Percentiles rank a stretch among this genome's conserved stretches.
phyloP scores from a whole-genome alignment of 53 echinoderm and acorn worm species.

The Echinarachnius parma region DNA sequence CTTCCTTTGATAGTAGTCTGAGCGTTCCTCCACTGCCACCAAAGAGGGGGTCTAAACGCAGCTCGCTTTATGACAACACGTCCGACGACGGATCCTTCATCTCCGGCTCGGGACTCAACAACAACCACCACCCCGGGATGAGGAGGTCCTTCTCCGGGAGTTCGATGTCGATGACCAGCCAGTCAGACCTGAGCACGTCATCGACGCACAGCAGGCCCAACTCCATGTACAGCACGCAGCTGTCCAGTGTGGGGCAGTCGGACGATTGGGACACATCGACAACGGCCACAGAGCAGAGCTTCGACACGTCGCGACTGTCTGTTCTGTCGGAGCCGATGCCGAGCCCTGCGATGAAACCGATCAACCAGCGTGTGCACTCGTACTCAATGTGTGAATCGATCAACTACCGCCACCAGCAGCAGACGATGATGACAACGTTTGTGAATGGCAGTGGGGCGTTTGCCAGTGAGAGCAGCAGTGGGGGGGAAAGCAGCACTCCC shows the following conservation, averaged over 20 bases:
- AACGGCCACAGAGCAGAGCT: constrained; percentile 8
- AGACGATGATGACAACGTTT: constrained; percentile 1
- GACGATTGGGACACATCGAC: constrained; percentile 41
- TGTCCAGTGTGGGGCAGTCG: constrained; percentile 56
- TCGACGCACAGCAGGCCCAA: constrained; percentile 62
- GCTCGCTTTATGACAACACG: constrained; percentile 64
- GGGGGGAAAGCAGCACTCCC: constrained; percentile 38
- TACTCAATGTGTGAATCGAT: background rate
- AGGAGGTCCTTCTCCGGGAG: constrained; percentile 73
- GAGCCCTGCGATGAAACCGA: background rate
- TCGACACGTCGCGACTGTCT: constrained; percentile 51
- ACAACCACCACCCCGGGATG: constrained; percentile 39
- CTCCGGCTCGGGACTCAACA: background rate
- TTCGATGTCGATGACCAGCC: constrained; percentile 66
- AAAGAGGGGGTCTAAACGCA: constrained; percentile 47
- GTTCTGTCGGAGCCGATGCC: constrained; percentile 43
- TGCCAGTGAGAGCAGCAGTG: constrained; percentile 39
- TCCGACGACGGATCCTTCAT: constrained; percentile 41
- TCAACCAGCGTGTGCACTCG: background rate
- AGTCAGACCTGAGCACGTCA: constrained; percentile 74
- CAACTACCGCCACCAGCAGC: background rate
- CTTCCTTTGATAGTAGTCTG: background rate
- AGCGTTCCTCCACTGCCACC: constrained; percentile 72
- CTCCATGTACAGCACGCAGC: constrained; percentile 70
- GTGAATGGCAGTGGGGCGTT: background rate